These are phyloP conservation scores for Meta bourneti DNA, from an alignment of 2,888 invertebrate genomes.

Conservation along the genomic window DNA sequence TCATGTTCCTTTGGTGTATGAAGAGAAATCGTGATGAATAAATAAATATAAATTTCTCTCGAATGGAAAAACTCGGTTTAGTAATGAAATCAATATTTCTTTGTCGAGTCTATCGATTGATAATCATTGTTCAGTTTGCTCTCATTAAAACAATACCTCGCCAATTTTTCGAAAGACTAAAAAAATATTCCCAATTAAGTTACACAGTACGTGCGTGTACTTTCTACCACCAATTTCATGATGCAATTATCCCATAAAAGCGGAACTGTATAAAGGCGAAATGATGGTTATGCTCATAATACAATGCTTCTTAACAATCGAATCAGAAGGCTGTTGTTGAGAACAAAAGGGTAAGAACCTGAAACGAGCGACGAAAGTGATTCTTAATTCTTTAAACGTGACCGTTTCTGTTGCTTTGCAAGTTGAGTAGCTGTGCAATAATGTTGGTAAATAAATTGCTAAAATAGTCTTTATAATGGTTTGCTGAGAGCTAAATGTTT, in stretches of 20 bases:
- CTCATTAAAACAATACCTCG: neutral
- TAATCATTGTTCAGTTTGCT: neutral
- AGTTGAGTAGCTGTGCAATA: neutral
- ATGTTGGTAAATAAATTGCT: no score
- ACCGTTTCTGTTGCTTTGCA: neutral
- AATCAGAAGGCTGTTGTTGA: neutral
- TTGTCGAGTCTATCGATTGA: neutral
- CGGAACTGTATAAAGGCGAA: neutral
- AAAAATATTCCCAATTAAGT: neutral
- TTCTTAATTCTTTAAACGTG: slow-evolving; percentile 32
- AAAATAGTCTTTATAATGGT: neutral
- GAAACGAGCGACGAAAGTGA: neutral
- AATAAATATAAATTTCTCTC: no score
- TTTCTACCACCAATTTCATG: neutral
- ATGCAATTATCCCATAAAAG: neutral
- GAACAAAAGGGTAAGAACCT: slow-evolving; percentile 22
- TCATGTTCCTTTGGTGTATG: no score
- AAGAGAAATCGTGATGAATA: no score
- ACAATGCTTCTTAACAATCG: neutral
- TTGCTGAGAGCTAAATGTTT: neutral
- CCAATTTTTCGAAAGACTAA: neutral
- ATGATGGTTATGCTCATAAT: no score
- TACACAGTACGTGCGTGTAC: neutral
- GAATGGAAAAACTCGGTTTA: no score
- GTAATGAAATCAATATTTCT: neutral